Base-by-base conservation (phyloP, 2,113 vertebrate species). In the Serranochromis macrocephalus region DNA sequence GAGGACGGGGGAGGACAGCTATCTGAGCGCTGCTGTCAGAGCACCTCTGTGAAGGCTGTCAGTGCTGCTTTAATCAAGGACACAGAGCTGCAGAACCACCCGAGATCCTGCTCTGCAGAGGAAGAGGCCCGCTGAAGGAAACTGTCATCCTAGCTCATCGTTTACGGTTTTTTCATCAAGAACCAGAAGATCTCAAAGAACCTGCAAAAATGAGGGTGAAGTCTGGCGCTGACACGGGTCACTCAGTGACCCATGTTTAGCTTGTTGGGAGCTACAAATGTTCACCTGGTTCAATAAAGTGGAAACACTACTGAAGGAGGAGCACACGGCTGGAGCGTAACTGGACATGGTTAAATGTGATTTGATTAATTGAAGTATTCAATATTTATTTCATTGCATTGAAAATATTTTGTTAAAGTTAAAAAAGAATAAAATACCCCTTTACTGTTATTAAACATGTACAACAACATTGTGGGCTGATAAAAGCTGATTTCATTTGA, bases 31-130 rank as follows among this genome's bases (percentile, higher is more conserved):
- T 94, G 87, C 94, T 96, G 97, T 97, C 97, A 97, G 71, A 66
- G 81, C 95, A 94, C 91, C 96, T 96, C 97, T 57, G 96, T 96
- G 95, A 96, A 96, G 97, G 96, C 88, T 88, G 88, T 63, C 73
- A 85, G 53, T 79, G 96, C 97, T 97, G 97, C 97, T 98, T 98
- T 98, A 97, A 97, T 98, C 97, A 98, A 98, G 97, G 98, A 96
- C 97, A 97, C 96, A 94, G 95, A 95, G 96, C 96, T 82, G 73
- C 55, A 83, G 55, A 71, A 78, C 58, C n/a, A 63, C 75, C 42
- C 3, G 3, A 36, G 19, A 36, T 40, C 33, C 53, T 7, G 36
- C 51, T 45, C 36, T 45, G 38, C 51, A 21, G 68, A 31, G 45
- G 83, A 16, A 40, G 71, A 42, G 66, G 38, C 13, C 66, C 19